Evolutionary conservation across 2,797 vertebrate species (phyloP).

Genomic region (Macrochelys suwanniensis): DNA sequence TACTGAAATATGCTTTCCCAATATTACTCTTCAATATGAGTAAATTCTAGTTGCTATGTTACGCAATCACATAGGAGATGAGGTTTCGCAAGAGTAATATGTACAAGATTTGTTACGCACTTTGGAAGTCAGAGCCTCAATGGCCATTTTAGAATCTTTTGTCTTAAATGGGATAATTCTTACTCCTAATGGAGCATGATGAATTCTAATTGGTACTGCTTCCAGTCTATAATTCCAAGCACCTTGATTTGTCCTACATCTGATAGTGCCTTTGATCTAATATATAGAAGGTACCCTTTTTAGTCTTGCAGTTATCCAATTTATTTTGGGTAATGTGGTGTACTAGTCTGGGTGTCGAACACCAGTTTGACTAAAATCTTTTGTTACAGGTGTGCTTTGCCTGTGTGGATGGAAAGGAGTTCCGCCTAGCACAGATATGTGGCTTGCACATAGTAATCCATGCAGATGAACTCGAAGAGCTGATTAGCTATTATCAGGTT

Average conservation of each 20-base stretch:
- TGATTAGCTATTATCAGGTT: slow-evolving; percentile 96
- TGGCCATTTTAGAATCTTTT: background rate
- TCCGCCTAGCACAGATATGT: slow-evolving; percentile 93
- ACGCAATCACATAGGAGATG: background rate
- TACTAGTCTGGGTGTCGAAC: background rate
- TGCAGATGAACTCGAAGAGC: slow-evolving; percentile 94
- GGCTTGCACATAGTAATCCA: slow-evolving; percentile 95
- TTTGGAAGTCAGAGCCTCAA: background rate
- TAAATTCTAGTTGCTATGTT: background rate
- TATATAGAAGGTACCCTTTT: background rate
- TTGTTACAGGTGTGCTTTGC: slow-evolving; percentile 92
- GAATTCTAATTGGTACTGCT: background rate
- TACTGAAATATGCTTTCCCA: background rate
- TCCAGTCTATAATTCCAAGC: background rate
- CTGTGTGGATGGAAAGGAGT: slow-evolving; percentile 94
- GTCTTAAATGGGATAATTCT: background rate
- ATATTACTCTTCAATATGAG: background rate
- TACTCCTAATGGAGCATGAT: background rate
- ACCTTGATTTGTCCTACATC: background rate
- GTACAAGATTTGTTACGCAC: background rate
- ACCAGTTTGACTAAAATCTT: background rate
- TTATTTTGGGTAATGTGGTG: background rate
- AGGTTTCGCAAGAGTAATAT: background rate
- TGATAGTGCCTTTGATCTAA: background rate
- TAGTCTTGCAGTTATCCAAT: background rate